Evolutionary conservation across 2,888 invertebrate genomes (phyloP), one percentile per base, ranked within the genome.

Genomic region (Cantharis flavilabris): DNA sequence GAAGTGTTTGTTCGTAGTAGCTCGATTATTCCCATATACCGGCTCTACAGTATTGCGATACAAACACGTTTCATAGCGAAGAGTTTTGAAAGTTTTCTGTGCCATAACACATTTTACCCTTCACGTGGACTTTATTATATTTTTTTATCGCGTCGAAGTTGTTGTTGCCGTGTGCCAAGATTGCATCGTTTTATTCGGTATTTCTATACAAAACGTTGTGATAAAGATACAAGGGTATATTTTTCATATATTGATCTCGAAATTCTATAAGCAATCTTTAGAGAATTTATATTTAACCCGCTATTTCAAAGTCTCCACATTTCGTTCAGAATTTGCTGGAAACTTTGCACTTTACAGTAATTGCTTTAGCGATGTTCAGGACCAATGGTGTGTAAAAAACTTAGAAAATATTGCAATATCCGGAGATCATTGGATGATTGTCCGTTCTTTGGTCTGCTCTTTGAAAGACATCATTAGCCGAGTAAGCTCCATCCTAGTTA

Each of bases 21-120:
- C 76, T 76, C 74, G 76, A 75, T 73, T 74, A 74, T 76, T 76
- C 79, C 67, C 76, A 73, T 75, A 79, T 67, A 33, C 75, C 78
- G 73, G 71, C 72, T 72, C 75, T 78, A 73, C 79, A 74, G 79
- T 79, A 76, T 76, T 79, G 69, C 79, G 76, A 79, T 79, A 79
- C 79, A 75, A 76, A 79, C 79, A 79, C 79, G 79, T 79, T 79
- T 76, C 76, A 70, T 73, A 76, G 76, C 75, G 62, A 79, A 76
- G 79, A 79, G 76, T 79, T 79, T 79, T 74, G 70, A 74, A 73
- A 79, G 76, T 79, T 79, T 76, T 73, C 76, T 79, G 72, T 76
- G 74, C 76, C 72, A 76, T 79, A 79, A 79, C 79, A 79, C 76
- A 76, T 79, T 79, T 79, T 75, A 75, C 79, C 79, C 76, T 74